Evolutionary conservation across 2,888 invertebrate genomes (phyloP).

Genomic region (Lepidochitona cinerea): DNA sequence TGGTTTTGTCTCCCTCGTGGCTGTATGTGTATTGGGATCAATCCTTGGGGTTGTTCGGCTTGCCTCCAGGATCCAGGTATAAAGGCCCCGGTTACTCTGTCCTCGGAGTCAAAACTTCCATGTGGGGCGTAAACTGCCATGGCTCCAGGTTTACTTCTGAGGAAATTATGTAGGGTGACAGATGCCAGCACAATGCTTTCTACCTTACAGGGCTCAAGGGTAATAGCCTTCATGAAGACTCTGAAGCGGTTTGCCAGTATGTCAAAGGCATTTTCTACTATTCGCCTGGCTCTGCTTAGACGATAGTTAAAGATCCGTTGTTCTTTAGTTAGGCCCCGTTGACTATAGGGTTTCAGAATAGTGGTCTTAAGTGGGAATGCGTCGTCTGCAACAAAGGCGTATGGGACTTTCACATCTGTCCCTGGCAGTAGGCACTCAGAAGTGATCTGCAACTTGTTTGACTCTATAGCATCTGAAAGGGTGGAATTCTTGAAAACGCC

Average conservation of each 20-base stretch:
- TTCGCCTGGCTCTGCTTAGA: not conserved
- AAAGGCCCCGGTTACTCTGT: not conserved
- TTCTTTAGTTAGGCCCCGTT: not conserved
- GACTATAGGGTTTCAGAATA: conserved; percentile 5
- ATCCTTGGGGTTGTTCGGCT: not conserved
- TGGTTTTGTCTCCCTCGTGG: not conserved
- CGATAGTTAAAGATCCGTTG: conserved; percentile 10
- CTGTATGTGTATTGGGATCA: not conserved
- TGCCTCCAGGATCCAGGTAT: not conserved
- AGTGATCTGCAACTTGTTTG: not conserved
- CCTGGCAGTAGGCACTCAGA: not conserved
- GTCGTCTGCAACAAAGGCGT: conserved; percentile 4
- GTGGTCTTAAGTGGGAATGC: conserved; percentile 3
- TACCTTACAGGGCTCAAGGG: conserved; percentile 6
- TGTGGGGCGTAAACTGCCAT: conserved; percentile 1
- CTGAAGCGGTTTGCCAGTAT: conserved; percentile 6
- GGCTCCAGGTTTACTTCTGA: not conserved
- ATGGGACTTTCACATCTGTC: not conserved
- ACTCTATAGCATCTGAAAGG: conserved; percentile 1
- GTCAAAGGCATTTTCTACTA: conserved; percentile 1
- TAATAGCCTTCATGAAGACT: conserved; percentile 4
- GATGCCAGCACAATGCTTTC: conserved; percentile 6
- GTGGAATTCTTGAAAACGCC: conserved; percentile 3
- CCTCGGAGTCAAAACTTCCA: not conserved
- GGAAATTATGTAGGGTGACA: not conserved